Evolutionary conservation across 23 tunicate species (phyloP).

Genomic region (Aplidium turbinatum): DNA sequence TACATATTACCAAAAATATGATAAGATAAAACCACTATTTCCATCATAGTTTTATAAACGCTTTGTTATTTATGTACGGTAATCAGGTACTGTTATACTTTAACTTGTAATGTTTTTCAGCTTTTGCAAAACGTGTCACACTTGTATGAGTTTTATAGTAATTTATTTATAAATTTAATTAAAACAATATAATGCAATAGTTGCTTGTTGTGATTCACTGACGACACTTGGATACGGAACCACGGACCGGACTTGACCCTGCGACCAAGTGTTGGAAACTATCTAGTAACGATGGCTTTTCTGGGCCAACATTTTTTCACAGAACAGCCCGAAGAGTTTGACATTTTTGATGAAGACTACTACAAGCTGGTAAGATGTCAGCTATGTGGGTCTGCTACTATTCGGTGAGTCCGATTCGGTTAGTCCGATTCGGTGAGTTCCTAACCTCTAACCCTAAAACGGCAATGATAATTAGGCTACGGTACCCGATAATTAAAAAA

Average conservation of each 20-base stretch:
- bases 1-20: no score
- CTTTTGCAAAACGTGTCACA: not conserved
- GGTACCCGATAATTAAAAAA: no score
- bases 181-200: slow-evolving; percentile 21
- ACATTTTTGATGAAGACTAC: slow-evolving; percentile 57
- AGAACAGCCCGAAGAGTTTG: slow-evolving; percentile 44
- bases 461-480: no score
- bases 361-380: slow-evolving; percentile 90
- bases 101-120: no score
- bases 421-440: no score
- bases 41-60: not conserved
- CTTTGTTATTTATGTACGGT: not conserved
- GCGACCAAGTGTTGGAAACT: slow-evolving; percentile 25
- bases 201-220: not conserved
- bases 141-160: not conserved
- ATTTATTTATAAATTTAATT: slow-evolving; percentile 33
- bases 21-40: no score
- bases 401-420: no score
- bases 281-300: slow-evolving; percentile 27
- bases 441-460: no score
- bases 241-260: slow-evolving; percentile 39
- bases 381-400: no score
- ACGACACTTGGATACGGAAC: slow-evolving; percentile 39
- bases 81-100: no score
- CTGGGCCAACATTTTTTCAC: slow-evolving; percentile 44